Conservation (phyloP, 2,888 invertebrate genomes). For the Caenorhabditis angaria region DNA sequence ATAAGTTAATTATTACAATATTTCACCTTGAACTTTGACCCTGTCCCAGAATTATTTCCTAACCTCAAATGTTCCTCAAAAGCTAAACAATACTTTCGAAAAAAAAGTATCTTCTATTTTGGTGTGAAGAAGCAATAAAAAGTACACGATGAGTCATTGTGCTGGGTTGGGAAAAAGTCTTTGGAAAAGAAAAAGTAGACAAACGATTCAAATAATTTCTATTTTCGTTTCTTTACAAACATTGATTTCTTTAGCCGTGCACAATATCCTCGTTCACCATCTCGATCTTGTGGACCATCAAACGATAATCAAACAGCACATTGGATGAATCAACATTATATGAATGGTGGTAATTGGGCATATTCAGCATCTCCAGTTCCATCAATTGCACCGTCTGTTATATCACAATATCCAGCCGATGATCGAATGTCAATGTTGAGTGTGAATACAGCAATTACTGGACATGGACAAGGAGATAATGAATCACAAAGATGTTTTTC, state of each 20-base stretch:
- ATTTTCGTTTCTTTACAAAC: background rate
- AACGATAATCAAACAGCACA: constrained; percentile 27
- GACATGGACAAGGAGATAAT: constrained; percentile 5
- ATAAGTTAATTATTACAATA: too few species aligned
- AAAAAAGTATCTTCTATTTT: constrained; percentile 6
- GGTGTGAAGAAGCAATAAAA: background rate
- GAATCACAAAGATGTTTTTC: constrained; percentile 37
- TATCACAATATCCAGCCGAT: constrained; percentile 20
- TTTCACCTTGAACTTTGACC: too few species aligned
- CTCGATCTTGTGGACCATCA: constrained; percentile 14
- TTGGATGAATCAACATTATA: constrained; percentile 37
- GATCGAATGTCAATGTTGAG: constrained; percentile 44
- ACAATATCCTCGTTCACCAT: constrained; percentile 23
- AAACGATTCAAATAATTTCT: background rate
- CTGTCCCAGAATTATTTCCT: too few species aligned
- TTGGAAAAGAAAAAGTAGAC: too few species aligned
- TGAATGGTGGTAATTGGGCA: constrained; percentile 16
- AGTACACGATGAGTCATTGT: constrained; percentile 16
- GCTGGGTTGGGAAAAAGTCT: constrained; percentile 15
- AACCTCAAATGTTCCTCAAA: background rate
- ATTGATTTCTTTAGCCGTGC: constrained; percentile 7
- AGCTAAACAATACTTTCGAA: background rate
- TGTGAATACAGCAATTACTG: constrained; percentile 37
- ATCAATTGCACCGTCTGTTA: constrained; percentile 31
- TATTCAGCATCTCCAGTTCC: constrained; percentile 33